Percentiles rank a stretch among this genome's conserved stretches.
Conservation (phyloP, 2,797 vertebrate species). For the Sebastes jordani region DNA sequence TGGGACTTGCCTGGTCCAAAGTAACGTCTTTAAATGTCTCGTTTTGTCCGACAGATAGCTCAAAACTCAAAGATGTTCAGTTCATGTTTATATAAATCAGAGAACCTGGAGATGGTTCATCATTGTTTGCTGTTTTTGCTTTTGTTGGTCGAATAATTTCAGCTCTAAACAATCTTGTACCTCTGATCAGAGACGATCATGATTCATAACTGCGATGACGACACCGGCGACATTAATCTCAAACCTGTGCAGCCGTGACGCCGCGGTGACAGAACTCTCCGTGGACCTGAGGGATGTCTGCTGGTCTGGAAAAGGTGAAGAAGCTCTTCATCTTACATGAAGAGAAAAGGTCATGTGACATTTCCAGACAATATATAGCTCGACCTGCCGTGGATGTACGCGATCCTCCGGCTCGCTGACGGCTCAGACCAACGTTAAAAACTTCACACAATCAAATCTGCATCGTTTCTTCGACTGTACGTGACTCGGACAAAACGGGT, state of each 20-base stretch:
- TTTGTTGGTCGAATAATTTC: background rate
- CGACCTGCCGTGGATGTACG: background rate
- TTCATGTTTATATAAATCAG: background rate
- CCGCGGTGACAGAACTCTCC: background rate
- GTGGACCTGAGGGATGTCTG: background rate
- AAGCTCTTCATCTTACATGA: background rate
- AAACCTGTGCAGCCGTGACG: background rate
- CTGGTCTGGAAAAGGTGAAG: background rate
- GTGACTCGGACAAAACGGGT: too few species aligned
- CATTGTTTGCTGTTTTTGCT: background rate
- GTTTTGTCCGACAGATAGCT: background rate
- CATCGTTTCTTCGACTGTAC: too few species aligned
- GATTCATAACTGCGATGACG: background rate
- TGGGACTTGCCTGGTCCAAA: too few species aligned
- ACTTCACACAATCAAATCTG: background rate
- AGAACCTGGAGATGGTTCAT: background rate
- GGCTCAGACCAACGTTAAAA: background rate
- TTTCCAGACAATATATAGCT: background rate
- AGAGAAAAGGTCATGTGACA: conserved; percentile 19
- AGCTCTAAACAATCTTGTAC: background rate
- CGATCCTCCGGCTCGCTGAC: background rate
- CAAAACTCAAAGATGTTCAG: background rate
- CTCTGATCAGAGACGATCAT: background rate
- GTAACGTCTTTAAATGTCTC: background rate
- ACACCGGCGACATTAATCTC: background rate